Base-by-base conservation (phyloP, 2,888 invertebrate species). In the Pherbina coryleti region DNA sequence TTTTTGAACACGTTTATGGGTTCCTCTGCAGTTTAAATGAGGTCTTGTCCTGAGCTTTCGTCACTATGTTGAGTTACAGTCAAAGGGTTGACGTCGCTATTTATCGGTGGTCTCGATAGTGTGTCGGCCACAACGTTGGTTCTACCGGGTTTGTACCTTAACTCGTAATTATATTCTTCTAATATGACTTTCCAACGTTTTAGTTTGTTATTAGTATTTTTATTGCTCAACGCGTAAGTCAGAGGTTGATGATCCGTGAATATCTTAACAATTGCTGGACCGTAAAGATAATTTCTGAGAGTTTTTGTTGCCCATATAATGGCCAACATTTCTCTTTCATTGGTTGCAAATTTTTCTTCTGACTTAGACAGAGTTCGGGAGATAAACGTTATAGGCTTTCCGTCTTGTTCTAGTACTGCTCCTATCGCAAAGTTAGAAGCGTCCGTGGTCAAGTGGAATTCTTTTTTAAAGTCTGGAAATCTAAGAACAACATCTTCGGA, bases 361-460 rank as follows among this genome's bases (percentile, higher is more conserved):
- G 75, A n/a, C 28, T 28, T 55, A 11, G 11, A 44, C 11, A 76
- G 60, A n/a, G n/a, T n/a, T n/a, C n/a, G n/a, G n/a, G n/a, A n/a
- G n/a, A 79, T 66, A 74, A 73, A 73, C 0, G 78, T 76, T 17
- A 78, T 71, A 17, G 78, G 78, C 51, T 57, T 70, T 14, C 60
- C 69, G 4, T 66, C 28, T 70, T 70, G 76, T 14, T 69, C 67
- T 14, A 70, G 31, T 31, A 78, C 79, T 2, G 79, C 76, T 5
- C 77, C 79, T 9, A 80, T 19, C 17, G 51, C 79, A 14, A 11
- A 28, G 0, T 74, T 66, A 0, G 79, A 75, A 9, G 71, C 71
- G 64, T 79, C 78, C 2, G 81, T 79, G n/a, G 79, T 80, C n/a
- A 81, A 53, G 60, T 80, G 78, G 67, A 79, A 81, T 22, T 78